A percentile compares a stretch with the other conserved stretches of the same genome.
These are phyloP conservation scores for Mustelus asterias DNA, from an alignment of 2,113 vertebrate genomes.

Conservation along the genomic window DNA sequence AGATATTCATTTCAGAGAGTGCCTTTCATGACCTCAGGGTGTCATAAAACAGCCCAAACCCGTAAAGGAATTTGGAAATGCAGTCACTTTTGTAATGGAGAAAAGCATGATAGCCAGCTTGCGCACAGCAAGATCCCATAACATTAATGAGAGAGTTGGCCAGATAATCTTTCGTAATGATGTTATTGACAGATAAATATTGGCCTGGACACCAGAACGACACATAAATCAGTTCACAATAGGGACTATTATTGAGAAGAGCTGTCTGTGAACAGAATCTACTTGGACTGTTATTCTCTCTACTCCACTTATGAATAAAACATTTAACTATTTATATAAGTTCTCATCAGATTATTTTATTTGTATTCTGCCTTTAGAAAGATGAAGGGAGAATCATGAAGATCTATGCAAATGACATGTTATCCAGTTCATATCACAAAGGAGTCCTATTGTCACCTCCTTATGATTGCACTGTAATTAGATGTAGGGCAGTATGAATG, in stretches of 20 bases:
- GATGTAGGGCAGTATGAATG: neutral
- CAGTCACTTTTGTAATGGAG: too few species aligned
- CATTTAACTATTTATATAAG: neutral
- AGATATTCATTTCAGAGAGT: too few species aligned
- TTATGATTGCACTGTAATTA: neutral
- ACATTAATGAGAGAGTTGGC: neutral
- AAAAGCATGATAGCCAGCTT: too few species aligned
- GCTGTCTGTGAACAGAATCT: neutral
- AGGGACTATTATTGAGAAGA: too few species aligned
- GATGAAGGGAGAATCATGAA: neutral
- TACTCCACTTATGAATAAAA: neutral
- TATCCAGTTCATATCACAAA: neutral
- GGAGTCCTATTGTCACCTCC: neutral
- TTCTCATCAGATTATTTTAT: neutral
- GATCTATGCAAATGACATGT: neutral
- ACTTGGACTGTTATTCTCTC: neutral
- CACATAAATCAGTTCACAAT: neutral
- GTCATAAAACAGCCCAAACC: too few species aligned
- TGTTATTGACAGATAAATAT: neutral
- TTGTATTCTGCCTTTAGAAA: neutral
- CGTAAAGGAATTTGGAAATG: too few species aligned
- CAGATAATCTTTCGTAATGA: neutral
- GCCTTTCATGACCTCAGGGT: too few species aligned
- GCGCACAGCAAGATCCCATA: too few species aligned
- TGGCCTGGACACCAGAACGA: neutral